Percentiles rank a stretch among this genome's conserved stretches.
Conservation (phyloP, 2,888 invertebrate genomes). For the Rotaria sp. region DNA sequence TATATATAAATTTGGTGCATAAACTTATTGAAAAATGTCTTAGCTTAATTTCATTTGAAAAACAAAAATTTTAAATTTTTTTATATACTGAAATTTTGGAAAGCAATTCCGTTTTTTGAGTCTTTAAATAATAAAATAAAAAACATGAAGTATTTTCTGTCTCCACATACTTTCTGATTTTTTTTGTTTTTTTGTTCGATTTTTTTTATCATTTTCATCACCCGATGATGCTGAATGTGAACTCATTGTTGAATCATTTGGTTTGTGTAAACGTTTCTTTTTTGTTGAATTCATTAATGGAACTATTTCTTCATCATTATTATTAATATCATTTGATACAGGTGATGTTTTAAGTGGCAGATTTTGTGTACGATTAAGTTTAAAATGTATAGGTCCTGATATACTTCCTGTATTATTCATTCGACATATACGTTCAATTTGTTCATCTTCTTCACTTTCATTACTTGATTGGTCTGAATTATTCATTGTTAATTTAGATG, state of each 20-base stretch:
- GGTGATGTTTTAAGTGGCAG: background rate
- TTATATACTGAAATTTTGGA: too few species aligned
- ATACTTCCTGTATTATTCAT: slow-evolving; percentile 25
- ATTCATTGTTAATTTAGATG: background rate
- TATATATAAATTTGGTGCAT: background rate
- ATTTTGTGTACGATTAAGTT: slow-evolving; percentile 22
- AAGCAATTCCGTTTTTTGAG: too few species aligned
- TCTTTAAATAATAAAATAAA: too few species aligned
- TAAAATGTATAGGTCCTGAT: slow-evolving; percentile 10
- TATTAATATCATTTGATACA: background rate
- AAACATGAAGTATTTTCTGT: background rate
- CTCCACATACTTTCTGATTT: background rate
- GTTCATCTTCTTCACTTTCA: slow-evolving; percentile 15
- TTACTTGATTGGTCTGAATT: background rate
- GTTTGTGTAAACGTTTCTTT: slow-evolving; percentile 6
- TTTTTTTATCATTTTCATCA: background rate
- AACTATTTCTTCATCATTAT: background rate
- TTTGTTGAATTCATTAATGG: background rate
- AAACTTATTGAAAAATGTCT: background rate
- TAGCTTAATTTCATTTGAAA: background rate
- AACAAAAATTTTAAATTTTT: too few species aligned
- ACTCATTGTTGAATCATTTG: background rate
- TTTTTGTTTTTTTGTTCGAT: background rate
- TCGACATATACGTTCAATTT: slow-evolving; percentile 10
- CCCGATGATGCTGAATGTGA: slow-evolving; percentile 4